Conservation (phyloP, 2,888 invertebrate species). For the Thereva nobilitata region DNA sequence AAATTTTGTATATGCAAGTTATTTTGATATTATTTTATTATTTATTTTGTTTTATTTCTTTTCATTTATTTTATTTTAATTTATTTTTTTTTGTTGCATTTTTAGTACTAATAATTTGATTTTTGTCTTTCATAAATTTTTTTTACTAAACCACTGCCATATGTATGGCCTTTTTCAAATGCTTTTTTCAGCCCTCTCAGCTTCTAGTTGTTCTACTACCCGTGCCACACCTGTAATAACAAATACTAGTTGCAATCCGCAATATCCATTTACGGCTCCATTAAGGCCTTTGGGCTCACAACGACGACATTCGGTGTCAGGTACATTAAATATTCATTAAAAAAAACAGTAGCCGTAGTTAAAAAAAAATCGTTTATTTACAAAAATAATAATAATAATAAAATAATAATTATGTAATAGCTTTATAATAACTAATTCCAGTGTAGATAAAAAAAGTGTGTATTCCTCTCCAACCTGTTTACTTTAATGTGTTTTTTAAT, state of each 20-base stretch:
- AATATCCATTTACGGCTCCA: constrained; percentile 43
- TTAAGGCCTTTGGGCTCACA: constrained; percentile 42
- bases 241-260: constrained; percentile 44
- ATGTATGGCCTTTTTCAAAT: constrained; percentile 38
- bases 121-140: constrained; percentile 11
- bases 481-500: too few relatives aligned
- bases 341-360: too few relatives aligned
- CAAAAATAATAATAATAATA: too few relatives aligned
- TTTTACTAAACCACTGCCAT: constrained; percentile 29
- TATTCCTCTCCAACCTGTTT: too few relatives aligned
- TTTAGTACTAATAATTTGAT: constrained; percentile 11
- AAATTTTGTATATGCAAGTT: too few relatives aligned
- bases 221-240: constrained; percentile 41
- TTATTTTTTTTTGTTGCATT: constrained; percentile 8
- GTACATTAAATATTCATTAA: constrained; percentile 35
- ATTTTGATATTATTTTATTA: constrained; percentile 1
- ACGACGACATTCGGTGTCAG: constrained; percentile 46
- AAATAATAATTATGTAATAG: too few relatives aligned
- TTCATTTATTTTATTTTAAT: constrained; percentile 11
- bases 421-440: too few relatives aligned
- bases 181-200: constrained; percentile 43
- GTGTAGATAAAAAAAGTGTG: too few relatives aligned
- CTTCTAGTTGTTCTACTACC: constrained; percentile 42
- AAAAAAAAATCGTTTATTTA: too few relatives aligned
- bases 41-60: constrained; percentile 3